Percentiles rank a stretch among this genome's conserved stretches.
phyloP scores from a whole-genome alignment of 2,797 vertebrate genomes.

The Parauchenoglanis punctatus region DNA sequence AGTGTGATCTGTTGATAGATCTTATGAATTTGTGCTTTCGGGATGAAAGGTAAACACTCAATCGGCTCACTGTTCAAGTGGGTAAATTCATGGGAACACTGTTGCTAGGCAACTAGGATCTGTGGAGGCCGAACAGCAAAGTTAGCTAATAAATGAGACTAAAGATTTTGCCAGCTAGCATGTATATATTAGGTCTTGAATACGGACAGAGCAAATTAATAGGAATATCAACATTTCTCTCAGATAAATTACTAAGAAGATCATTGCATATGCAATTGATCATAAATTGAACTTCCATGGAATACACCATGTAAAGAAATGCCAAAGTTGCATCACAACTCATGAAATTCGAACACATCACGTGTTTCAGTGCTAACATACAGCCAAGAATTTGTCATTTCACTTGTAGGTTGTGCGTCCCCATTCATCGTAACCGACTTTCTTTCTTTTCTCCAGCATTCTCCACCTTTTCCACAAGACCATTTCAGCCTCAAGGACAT shows the following conservation, averaged over 20 bases:
- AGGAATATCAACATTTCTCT: not conserved
- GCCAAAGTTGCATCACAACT: not conserved
- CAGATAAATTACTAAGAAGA: not conserved
- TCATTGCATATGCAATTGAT: not conserved
- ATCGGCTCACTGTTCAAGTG: not conserved
- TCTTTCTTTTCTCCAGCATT: not conserved
- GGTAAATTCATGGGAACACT: not conserved
- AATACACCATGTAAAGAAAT: not conserved
- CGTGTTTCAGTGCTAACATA: slow-evolving; percentile 25
- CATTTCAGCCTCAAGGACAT: not conserved
- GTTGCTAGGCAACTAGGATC: slow-evolving; percentile 17
- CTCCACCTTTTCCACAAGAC: not conserved
- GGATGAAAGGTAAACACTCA: slow-evolving; percentile 11
- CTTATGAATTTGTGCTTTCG: not conserved
- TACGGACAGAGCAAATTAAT: not conserved
- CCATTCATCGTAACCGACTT: not conserved
- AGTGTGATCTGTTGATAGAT: slow-evolving; percentile 5
- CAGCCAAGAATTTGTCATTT: not conserved
- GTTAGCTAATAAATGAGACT: not conserved
- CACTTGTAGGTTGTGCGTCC: not conserved
- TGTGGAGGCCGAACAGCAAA: not conserved
- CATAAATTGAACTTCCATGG: not conserved
- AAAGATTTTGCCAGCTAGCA: not conserved
- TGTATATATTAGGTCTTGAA: not conserved
- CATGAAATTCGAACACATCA: not conserved